Evolutionary conservation across 1,140 invertebrate species (phyloP).

Genomic region (Aporrectodea caliginosa): DNA sequence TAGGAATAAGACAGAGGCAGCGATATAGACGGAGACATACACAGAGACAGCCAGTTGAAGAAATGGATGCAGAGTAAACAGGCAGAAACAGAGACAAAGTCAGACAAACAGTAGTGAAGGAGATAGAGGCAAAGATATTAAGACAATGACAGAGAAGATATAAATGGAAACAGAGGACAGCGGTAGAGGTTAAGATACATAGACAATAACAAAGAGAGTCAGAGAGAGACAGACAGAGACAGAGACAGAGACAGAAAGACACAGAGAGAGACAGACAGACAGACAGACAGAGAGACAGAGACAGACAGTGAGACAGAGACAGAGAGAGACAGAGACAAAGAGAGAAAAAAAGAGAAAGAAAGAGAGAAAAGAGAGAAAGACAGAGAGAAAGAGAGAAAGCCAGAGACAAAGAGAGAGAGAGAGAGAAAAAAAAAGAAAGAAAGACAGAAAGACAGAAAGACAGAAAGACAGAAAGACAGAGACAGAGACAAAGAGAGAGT

Average conservation of each 20-base stretch:
- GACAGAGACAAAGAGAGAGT: no score
- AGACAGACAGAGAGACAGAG: not conserved
- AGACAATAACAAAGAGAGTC: not conserved
- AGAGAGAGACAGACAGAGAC: not conserved
- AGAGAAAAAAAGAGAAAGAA: not conserved
- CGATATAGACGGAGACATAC: not conserved
- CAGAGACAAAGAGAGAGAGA: not conserved
- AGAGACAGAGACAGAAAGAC: not conserved
- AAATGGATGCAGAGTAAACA: not conserved
- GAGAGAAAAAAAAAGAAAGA: not conserved
- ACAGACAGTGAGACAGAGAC: not conserved
- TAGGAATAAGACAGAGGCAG: not conserved
- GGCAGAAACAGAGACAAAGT: not conserved
- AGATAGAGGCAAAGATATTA: not conserved
- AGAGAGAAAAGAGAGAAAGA: not conserved
- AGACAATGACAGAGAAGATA: not conserved
- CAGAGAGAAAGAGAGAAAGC: not conserved
- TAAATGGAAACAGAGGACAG: not conserved
- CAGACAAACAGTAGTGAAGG: not conserved
- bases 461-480: not conserved
- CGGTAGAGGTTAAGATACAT: not conserved
- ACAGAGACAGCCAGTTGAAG: not conserved
- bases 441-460: not conserved
- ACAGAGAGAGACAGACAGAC: not conserved
- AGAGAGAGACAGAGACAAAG: not conserved